Base-by-base conservation (phyloP, 2,797 vertebrate species). In the Denticeps clupeoides region DNA sequence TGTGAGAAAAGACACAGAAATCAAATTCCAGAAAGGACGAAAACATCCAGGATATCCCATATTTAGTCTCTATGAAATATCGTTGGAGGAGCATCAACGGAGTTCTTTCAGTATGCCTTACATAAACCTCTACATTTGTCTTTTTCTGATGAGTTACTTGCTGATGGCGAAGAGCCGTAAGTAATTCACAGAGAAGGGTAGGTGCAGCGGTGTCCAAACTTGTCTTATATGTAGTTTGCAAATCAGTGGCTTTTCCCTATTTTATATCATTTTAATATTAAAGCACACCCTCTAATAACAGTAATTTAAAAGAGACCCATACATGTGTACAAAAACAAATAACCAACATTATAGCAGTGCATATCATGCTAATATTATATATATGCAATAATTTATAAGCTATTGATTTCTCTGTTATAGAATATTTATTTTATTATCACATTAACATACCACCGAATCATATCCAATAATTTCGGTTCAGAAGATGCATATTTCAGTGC, bases 31-130 rank as follows among this genome's bases (percentile, higher is more conserved):
- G 73, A 61, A 79, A 70, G 78, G 81, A 91, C 77, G 75, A 82
- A 86, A 83, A 85, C 83, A 85, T 86, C 75, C 75, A 69, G 81
- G 79, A 88, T 84, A 74, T 73, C 81, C 80, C 78, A 80, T 78
- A 77, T 82, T 80, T 86, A 82, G 77, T 73, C 77, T 74, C 68
- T 65, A 73, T 63, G 69, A 80, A 65, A 65, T 78, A 81, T 83
- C 82, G 86, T 82, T 79, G 81, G 80, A 84, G 77, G 75, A 80
- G 74, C 77, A 77, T 79, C 74, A 79, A 83, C 73, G 82, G 72
- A 82, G 88, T 87, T 90, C 54, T 73, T 76, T 92, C 90, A 87
- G 88, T 89, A 91, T 96, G 93, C 94, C 94, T 98, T 98, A 97
- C 89, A 63, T 77, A 75, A 89, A 87, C 78, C 80, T 78, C 83